Base-by-base conservation (phyloP, 92 coral and sea anemone species). In the Micromussa lordhowensis region DNA sequence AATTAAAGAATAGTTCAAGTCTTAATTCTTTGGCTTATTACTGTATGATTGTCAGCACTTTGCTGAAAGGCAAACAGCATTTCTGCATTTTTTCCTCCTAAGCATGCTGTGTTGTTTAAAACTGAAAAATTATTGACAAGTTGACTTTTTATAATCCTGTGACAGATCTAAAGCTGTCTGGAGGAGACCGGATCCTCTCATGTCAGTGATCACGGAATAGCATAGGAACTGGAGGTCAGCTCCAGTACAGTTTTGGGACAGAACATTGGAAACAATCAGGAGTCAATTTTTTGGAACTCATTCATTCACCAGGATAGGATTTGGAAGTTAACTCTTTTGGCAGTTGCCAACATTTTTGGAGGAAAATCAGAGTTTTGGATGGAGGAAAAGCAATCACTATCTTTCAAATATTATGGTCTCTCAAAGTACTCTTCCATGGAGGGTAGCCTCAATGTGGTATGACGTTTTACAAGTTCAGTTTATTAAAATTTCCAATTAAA, bases 161-260 rank as follows among this genome's bases (percentile, higher is more conserved):
- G 83, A 86, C 89, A 86, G 89, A 86, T 86, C 82, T 61, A 77
- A 77, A 21, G 89, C 83, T 86, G 89, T 86, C 83, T 61, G 83
- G 89, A 77, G 89, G 89, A 86, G 77, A 77, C 73, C 88, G 83
- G 89, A 86, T 77, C 89, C 83, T 86, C 89, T 77, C 82, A 40
- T 86, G 76, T 76, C 88, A 85, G 82, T 83, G 89, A 86, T 77
- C 89, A 86, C 82, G 83, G 89, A 86, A 40, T 86, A 86, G 83
- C 83, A 86, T 86, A 86, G 89, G 89, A 86, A 77, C 89, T 86
- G 89, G 83, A 68, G 89, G 74, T 86, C 73, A 66, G 44, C 83
- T 86, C 89, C 89, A 86, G 89, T 86, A 26, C 89, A 86, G 75
- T 86, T 86, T 86, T 68, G 82, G 89, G 63, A 86, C 83, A 77